Conservation (phyloP, 2,888 invertebrate genomes). For the Eurytoma californica region DNA sequence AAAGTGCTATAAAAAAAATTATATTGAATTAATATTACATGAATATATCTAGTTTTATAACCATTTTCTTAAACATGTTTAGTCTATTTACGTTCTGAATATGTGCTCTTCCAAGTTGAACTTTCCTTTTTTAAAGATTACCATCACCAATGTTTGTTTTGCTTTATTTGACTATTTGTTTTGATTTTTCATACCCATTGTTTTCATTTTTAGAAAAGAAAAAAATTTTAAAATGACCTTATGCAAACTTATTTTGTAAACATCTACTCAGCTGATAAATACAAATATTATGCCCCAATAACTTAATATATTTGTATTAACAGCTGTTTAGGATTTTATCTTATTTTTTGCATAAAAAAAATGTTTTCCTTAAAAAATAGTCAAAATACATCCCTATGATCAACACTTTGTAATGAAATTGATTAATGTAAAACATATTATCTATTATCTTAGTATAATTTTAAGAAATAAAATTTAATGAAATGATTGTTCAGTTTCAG, state of each 20-base stretch:
- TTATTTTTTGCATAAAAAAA: too few relatives aligned
- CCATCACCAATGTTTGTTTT: not conserved
- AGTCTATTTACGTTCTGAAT: too few relatives aligned
- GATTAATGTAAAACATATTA: not conserved
- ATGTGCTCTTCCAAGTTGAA: too few relatives aligned
- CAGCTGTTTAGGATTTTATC: conserved; percentile 12
- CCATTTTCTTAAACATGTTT: not conserved
- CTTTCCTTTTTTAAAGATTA: not conserved
- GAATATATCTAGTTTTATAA: not conserved
- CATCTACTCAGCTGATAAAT: not conserved
- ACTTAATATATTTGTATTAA: conserved; percentile 17
- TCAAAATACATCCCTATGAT: too few relatives aligned
- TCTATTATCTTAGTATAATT: not conserved
- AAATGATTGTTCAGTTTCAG: conserved; percentile 13
- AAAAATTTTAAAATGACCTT: not conserved
- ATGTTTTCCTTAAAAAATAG: too few relatives aligned
- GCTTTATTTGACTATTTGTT: not conserved
- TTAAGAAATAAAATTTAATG: not conserved
- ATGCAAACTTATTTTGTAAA: not conserved
- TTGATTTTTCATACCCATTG: not conserved
- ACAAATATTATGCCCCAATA: not conserved
- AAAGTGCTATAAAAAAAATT: not conserved
- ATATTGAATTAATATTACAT: not conserved
- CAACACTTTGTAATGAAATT: too few relatives aligned
- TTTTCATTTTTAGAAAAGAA: not conserved